Evolutionary conservation across 2,888 invertebrate genomes (phyloP).

Genomic region (Onchidella celtica): DNA sequence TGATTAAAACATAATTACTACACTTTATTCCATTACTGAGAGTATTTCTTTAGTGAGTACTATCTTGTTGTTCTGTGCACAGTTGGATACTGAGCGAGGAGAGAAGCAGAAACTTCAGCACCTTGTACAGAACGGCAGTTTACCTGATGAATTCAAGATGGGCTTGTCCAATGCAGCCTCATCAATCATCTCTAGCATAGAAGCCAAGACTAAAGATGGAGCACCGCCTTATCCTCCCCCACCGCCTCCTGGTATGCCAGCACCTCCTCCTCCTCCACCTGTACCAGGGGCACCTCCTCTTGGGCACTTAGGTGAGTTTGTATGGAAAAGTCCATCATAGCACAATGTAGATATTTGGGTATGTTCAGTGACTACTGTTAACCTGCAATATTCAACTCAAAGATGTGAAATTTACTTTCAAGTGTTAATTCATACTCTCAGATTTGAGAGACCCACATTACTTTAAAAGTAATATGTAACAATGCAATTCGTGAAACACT

Average conservation of each 20-base stretch:
- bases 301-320: constrained; percentile 51
- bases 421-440: too few species aligned
- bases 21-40: too few species aligned
- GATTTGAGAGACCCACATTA: too few species aligned
- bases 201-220: constrained; percentile 41
- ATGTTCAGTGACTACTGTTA: too few species aligned
- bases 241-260: constrained; percentile 64
- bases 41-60: too few species aligned
- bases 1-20: too few species aligned
- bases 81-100: constrained; percentile 78
- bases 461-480: too few species aligned
- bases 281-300: constrained; percentile 61
- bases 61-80: too few species aligned
- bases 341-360: too few species aligned
- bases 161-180: constrained; percentile 68
- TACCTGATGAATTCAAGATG: constrained; percentile 95
- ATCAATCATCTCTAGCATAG: constrained; percentile 57
- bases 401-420: too few species aligned
- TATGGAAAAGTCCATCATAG: too few species aligned
- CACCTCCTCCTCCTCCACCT: constrained; percentile 70
- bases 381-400: too few species aligned
- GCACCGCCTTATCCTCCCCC: constrained; percentile 63
- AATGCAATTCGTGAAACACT: not conserved
- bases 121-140: constrained; percentile 92
- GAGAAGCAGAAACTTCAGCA: constrained; percentile 91